These are phyloP conservation scores for Macrobrachium rosenbergii DNA, from an alignment of 1,140 invertebrate genomes.

Conservation along the genomic window DNA sequence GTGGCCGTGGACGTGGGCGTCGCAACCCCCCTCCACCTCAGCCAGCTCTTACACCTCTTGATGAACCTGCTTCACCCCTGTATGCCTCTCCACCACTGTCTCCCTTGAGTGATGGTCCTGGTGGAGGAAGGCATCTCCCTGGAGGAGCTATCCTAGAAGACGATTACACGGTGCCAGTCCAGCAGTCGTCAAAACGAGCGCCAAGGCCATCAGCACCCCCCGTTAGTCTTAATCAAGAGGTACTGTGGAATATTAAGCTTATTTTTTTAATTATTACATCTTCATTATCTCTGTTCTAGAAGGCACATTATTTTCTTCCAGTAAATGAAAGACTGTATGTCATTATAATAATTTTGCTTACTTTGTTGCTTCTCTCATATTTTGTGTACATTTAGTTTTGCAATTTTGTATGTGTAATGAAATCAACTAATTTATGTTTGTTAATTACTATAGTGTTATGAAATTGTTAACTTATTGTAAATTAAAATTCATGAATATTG, in stretches of 20 bases:
- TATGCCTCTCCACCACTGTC: slow-evolving; percentile 87
- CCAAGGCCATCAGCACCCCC: slow-evolving; percentile 57
- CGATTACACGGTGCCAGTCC: slow-evolving; percentile 59
- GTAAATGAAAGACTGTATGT: too few relatives aligned
- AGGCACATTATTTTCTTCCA: too few relatives aligned
- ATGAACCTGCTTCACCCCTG: slow-evolving; percentile 83
- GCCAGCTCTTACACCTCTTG: slow-evolving; percentile 75
- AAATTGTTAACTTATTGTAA: too few relatives aligned
- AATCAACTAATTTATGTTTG: too few relatives aligned
- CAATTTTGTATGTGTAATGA: too few relatives aligned
- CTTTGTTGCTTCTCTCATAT: too few relatives aligned
- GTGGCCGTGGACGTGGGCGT: slow-evolving; percentile 70
- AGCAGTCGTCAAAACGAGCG: slow-evolving; percentile 48
- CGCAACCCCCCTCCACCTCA: slow-evolving; percentile 63
- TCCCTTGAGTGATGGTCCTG: slow-evolving; percentile 78
- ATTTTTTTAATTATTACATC: too few relatives aligned
- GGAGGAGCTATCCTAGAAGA: slow-evolving; percentile 60
- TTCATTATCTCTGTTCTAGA: too few relatives aligned
- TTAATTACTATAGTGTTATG: too few relatives aligned
- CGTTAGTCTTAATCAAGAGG: slow-evolving; percentile 37
- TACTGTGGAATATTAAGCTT: neutral
- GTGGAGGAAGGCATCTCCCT: slow-evolving; percentile 50
- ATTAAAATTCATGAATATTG: too few relatives aligned
- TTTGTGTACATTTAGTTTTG: too few relatives aligned
- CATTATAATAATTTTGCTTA: too few relatives aligned